A percentile compares a stretch with the other conserved stretches of the same genome.
phyloP scores from a whole-genome alignment of 2,113 vertebrate genomes.

The Meles meles region DNA sequence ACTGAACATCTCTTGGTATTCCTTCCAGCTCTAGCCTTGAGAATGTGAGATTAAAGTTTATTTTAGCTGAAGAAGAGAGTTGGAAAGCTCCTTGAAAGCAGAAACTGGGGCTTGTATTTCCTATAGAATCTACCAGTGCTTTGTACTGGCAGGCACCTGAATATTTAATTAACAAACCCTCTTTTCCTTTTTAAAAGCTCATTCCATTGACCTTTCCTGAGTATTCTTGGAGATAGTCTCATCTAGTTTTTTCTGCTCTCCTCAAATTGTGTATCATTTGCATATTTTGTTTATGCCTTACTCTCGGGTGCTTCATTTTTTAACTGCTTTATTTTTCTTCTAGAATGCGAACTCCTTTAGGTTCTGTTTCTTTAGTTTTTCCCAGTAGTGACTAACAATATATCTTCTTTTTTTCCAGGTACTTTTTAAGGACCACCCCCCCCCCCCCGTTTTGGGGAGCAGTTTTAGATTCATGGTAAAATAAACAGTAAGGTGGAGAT shows the following conservation, averaged over 20 bases:
- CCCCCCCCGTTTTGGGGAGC: neutral
- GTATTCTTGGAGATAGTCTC: neutral
- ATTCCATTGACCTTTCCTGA: neutral
- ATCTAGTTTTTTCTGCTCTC: neutral
- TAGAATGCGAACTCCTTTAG: neutral
- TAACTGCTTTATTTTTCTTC: neutral
- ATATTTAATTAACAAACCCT: neutral
- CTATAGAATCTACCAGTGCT: neutral
- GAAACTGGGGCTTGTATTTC: neutral
- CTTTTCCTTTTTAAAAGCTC: neutral
- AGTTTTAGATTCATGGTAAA: neutral
- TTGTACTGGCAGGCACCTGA: neutral
- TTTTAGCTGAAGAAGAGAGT: neutral
- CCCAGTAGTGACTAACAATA: neutral
- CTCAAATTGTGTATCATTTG: neutral
- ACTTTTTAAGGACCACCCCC: neutral
- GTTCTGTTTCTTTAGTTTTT: neutral
- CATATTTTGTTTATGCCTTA: neutral
- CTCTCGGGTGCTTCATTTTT: neutral
- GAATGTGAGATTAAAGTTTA: neutral
- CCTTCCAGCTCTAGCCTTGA: neutral
- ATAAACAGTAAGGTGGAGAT: neutral
- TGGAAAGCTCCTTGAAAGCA: neutral
- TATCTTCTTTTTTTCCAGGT: neutral
- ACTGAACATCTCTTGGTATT: neutral